phyloP scores from a whole-genome alignment of 1,140 invertebrate species.

The Parasteatoda tepidariorum region DNA sequence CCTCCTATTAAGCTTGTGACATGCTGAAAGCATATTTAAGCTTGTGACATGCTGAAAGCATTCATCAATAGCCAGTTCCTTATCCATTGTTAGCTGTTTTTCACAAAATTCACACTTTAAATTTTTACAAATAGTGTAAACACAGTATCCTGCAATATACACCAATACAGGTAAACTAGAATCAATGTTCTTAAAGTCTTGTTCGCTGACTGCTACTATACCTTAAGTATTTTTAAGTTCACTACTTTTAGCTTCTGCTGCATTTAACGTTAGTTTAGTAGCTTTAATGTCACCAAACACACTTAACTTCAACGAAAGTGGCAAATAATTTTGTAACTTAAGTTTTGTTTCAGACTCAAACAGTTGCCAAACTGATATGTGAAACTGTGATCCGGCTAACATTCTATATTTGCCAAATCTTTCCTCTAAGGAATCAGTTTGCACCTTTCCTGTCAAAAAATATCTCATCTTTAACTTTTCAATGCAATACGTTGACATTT shows the following conservation, averaged over 20 bases:
- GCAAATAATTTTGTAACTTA: constrained; percentile 1
- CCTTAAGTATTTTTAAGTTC: neutral
- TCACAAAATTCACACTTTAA: neutral
- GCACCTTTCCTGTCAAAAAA: constrained; percentile 43
- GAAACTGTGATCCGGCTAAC: constrained; percentile 29
- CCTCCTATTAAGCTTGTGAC: neutral
- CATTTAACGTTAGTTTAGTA: neutral
- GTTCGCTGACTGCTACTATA: neutral
- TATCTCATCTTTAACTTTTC: constrained; percentile 24
- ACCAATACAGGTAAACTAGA: neutral
- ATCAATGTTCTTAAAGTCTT: neutral
- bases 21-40: neutral
- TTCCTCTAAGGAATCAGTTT: constrained; percentile 53
- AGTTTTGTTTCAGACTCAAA: constrained; percentile 48
- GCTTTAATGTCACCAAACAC: neutral
- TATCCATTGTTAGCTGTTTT: neutral
- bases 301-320: neutral
- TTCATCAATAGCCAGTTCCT: neutral
- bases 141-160: neutral
- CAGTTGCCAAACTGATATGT: constrained; percentile 37
- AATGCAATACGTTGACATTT: constrained; percentile 38
- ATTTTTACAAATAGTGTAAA: neutral
- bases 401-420: constrained; percentile 52
- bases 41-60: neutral
- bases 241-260: neutral